Conservation (phyloP, 1,140 invertebrate genomes). For the Meteorus sp. region DNA sequence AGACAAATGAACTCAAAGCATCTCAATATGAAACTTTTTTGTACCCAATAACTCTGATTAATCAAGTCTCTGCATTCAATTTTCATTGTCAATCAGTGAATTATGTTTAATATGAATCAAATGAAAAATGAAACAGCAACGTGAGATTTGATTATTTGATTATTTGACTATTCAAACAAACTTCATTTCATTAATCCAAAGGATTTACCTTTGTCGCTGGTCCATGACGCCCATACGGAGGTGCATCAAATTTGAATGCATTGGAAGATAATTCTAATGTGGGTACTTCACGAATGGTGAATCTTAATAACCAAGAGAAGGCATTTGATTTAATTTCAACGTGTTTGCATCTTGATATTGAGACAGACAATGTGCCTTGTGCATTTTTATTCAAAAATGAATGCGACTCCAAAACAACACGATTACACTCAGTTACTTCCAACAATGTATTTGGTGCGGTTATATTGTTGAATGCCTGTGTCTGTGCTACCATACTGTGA, state of each 20-base stretch:
- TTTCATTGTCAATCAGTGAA: not conserved
- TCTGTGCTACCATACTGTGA: constrained; percentile 56
- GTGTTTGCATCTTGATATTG: constrained; percentile 60
- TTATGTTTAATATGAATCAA: not conserved
- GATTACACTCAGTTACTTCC: constrained; percentile 60
- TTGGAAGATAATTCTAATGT: constrained; percentile 61
- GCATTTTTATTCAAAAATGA: constrained; percentile 63
- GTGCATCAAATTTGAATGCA: constrained; percentile 66
- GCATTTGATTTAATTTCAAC: constrained; percentile 65
- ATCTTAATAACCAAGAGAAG: constrained; percentile 66
- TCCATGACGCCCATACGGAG: constrained; percentile 59
- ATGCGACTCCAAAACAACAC: constrained; percentile 59
- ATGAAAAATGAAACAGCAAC: too few relatives aligned
- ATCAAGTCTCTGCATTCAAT: too few relatives aligned
- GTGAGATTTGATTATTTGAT: too few relatives aligned
- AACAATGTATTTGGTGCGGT: constrained; percentile 57
- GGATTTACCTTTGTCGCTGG: constrained; percentile 63
- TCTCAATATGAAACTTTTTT: too few relatives aligned
- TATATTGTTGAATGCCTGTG: constrained; percentile 61
- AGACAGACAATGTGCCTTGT: constrained; percentile 63
- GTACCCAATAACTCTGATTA: too few relatives aligned
- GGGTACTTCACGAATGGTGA: constrained; percentile 62
- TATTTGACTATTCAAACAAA: too few relatives aligned
- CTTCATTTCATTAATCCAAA: too few relatives aligned
- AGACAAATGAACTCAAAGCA: not conserved